Conservation (phyloP, 2,113 vertebrate genomes). For the Hymenochirus boettgeri region DNA sequence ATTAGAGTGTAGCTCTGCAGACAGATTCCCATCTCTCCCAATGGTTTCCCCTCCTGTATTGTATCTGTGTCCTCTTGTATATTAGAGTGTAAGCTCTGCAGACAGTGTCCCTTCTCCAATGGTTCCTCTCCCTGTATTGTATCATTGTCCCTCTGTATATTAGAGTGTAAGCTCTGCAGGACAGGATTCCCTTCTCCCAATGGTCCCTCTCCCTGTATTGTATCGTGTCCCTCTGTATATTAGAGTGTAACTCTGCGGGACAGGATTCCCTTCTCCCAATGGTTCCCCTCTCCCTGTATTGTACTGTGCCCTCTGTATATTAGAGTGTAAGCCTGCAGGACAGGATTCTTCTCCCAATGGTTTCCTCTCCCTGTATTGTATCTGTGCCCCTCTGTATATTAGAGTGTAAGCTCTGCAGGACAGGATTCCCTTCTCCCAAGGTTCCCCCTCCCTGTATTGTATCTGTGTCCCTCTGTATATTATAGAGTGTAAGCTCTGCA, state of each 20-base stretch:
- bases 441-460: not conserved
- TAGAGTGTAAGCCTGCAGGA: conserved; percentile 1
- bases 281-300: not conserved
- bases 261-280: too few relatives aligned
- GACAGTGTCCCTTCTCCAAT: too few relatives aligned
- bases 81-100: too few relatives aligned
- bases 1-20: conserved; percentile 1
- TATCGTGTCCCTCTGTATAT: not conserved
- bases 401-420: not conserved
- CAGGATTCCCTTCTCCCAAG: conserved; percentile 1
- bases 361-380: not conserved
- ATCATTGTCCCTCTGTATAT: too few relatives aligned
- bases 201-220: not conserved
- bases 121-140: too few relatives aligned
- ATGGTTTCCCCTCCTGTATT: not conserved
- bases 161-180: too few relatives aligned
- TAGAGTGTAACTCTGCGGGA: not conserved
- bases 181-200: too few relatives aligned
- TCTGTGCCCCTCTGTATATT: too few relatives aligned
- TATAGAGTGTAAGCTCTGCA: too few relatives aligned
- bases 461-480: too few relatives aligned
- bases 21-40: not conserved
- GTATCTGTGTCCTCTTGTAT: too few relatives aligned
- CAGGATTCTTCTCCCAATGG: not conserved
- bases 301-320: not conserved